phyloP scores from a whole-genome alignment of 2,888 invertebrate genomes.

The Diarsia brunnea region DNA sequence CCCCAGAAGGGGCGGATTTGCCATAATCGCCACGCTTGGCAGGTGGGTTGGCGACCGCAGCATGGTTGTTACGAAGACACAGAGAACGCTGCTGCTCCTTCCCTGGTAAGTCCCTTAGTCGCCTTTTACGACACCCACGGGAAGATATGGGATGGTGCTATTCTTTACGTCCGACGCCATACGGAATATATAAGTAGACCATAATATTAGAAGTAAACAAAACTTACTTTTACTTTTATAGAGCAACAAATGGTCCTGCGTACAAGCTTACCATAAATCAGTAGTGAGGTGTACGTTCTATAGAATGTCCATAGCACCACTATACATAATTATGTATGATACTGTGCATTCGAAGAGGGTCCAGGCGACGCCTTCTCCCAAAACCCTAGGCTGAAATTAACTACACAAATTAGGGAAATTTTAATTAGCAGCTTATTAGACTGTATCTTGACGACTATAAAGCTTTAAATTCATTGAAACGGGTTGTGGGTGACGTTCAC shows the following conservation, averaged over 20 bases:
- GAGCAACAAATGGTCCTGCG: background rate
- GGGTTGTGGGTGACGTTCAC: background rate
- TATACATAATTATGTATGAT: conserved; percentile 15
- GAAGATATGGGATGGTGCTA: no score
- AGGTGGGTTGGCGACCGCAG: no score
- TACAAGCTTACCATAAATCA: conserved; percentile 19
- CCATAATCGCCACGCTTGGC: no score
- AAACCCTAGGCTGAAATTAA: conserved; percentile 42
- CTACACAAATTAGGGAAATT: conserved; percentile 36
- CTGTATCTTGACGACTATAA: background rate
- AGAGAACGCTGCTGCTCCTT: no score
- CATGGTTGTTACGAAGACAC: no score
- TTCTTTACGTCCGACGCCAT: no score
- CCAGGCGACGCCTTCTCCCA: conserved; percentile 49
- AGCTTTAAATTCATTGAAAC: conserved; percentile 11
- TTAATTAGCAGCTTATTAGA: conserved; percentile 27
- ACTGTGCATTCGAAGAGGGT: conserved; percentile 47
- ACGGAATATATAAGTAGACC: no score
- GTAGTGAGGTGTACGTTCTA: conserved; percentile 13
- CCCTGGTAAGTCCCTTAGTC: no score
- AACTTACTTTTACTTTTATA: conserved; percentile 4
- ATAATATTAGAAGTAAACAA: background rate
- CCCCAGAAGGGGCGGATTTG: no score
- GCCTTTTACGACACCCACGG: no score
- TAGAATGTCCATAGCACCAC: conserved; percentile 5